phyloP scores from a whole-genome alignment of 2,797 vertebrate species.

The Erethizon dorsatum region DNA sequence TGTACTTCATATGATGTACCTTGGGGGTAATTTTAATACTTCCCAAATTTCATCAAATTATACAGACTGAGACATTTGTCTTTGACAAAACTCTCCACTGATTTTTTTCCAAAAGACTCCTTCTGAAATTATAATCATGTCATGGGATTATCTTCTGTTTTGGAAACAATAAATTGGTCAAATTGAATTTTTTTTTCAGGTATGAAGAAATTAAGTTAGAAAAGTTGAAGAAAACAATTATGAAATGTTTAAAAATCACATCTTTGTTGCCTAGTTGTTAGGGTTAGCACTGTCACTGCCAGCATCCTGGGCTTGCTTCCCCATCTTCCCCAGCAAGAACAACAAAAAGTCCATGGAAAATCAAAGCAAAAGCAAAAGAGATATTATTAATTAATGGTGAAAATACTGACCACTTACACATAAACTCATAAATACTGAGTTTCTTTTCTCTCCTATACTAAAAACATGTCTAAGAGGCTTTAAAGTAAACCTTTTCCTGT shows the following conservation, averaged over 20 bases:
- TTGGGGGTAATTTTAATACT: slow-evolving; percentile 1
- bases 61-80: slow-evolving; percentile 28
- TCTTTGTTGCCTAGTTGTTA: background rate
- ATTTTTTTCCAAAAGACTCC: slow-evolving; percentile 19
- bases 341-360: background rate
- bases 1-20: background rate
- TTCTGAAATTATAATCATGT: background rate
- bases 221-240: slow-evolving; percentile 35
- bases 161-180: background rate
- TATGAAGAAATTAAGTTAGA: slow-evolving; percentile 9
- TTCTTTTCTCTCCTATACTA: background rate
- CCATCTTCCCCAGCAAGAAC: background rate
- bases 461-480: slow-evolving; percentile 3
- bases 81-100: background rate
- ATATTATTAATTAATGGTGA: background rate
- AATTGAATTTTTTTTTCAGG: background rate
- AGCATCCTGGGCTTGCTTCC: background rate
- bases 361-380: background rate
- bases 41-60: slow-evolving; percentile 16
- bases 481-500: background rate
- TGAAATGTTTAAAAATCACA: background rate
- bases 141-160: slow-evolving; percentile 26
- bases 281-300: background rate
- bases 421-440: background rate
- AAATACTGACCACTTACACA: background rate